A percentile compares a stretch with the other conserved stretches of the same genome.
These are phyloP conservation scores for Microcaecilia unicolor DNA, from an alignment of 2,797 vertebrate genomes.

Conservation along the genomic window DNA sequence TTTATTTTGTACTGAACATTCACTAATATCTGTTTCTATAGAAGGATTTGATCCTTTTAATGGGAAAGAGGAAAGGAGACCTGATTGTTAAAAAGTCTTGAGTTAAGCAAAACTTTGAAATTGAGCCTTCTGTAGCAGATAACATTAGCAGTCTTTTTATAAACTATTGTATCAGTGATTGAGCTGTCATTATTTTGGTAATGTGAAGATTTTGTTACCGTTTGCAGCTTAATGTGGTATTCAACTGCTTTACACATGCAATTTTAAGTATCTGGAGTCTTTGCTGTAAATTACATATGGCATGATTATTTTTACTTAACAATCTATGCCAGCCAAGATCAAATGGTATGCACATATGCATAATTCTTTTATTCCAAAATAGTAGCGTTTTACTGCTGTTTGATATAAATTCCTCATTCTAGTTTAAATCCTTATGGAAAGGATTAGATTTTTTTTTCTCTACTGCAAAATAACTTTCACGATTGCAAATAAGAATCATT, in stretches of 20 bases:
- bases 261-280: conserved; percentile 19
- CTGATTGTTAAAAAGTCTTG: conserved; percentile 2
- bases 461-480: no score
- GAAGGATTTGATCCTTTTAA: neutral
- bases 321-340: neutral
- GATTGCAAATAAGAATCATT: no score
- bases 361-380: no score
- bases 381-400: no score
- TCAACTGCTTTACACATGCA: conserved; percentile 11
- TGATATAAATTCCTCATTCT: no score
- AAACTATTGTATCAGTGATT: conserved; percentile 15
- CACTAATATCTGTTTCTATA: conserved; percentile 1
- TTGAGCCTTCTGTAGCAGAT: conserved; percentile 1
- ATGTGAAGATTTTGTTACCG: conserved; percentile 34
- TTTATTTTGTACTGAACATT: neutral
- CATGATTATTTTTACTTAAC: conserved; percentile 15
- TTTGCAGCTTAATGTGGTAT: conserved; percentile 13
- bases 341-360: neutral
- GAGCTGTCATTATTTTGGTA: conserved; percentile 31
- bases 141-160: conserved; percentile 18
- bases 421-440: no score
- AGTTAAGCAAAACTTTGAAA: conserved; percentile 6
- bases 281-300: conserved; percentile 17
- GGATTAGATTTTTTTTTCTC: no score
- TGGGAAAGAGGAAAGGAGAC: neutral